Conservation (phyloP, 2,888 invertebrate species). For the Suillia variegata region DNA sequence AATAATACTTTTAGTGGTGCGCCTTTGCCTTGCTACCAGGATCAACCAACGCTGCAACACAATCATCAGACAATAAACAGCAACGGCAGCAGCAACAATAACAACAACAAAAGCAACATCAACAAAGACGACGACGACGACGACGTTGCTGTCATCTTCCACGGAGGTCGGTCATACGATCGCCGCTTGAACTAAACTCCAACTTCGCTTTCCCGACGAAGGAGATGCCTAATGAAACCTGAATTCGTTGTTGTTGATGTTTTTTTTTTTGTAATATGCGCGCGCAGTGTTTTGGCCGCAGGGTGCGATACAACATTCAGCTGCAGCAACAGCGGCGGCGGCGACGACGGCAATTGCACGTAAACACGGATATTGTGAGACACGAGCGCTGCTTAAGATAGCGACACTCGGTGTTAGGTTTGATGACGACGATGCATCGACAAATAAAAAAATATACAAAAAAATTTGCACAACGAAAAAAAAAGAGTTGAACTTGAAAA, state of each 20-base stretch:
- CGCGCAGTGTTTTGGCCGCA: constrained; percentile 18
- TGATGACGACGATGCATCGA: not conserved
- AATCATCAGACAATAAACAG: constrained; percentile 15
- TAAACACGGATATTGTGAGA: not conserved
- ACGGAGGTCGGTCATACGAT: constrained; percentile 22
- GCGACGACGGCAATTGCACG: not conserved
- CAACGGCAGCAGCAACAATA: constrained; percentile 17
- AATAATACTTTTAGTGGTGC: constrained; percentile 10
- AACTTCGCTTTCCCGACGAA: not conserved
- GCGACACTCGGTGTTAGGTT: not conserved
- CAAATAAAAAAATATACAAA: not conserved
- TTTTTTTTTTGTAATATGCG: too few species aligned
- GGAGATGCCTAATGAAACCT: constrained; percentile 3
- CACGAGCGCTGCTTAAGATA: not conserved
- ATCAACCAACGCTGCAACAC: constrained; percentile 25
- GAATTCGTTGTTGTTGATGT: constrained; percentile 9
- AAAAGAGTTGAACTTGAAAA: too few species aligned
- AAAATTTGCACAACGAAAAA: too few species aligned
- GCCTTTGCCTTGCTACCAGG: constrained; percentile 14
- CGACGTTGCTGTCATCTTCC: constrained; percentile 17
- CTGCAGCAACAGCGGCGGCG: not conserved
- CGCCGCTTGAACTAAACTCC: not conserved
- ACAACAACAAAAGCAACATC: not conserved
- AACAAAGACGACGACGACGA: not conserved
- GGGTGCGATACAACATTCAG: constrained; percentile 13